phyloP scores from a whole-genome alignment of 2,113 vertebrate genomes.

The Alosa alosa region DNA sequence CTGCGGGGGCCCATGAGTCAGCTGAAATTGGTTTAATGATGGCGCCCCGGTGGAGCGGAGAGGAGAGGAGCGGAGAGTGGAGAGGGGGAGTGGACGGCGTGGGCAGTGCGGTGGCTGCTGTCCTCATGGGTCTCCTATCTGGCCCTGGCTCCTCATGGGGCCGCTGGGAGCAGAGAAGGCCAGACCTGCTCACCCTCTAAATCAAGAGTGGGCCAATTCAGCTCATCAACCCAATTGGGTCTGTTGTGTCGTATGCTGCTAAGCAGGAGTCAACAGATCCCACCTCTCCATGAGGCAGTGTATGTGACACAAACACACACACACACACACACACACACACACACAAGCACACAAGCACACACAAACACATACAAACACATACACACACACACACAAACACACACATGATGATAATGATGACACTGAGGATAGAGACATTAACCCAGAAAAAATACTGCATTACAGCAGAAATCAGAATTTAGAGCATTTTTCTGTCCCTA shows the following conservation, averaged over 20 bases:
- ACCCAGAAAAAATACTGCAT: neutral
- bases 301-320: neutral
- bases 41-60: neutral
- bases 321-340: too few species aligned
- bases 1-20: neutral
- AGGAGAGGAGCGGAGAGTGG: neutral
- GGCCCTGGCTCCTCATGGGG: neutral
- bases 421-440: neutral
- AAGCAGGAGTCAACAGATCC: neutral
- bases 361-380: neutral
- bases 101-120: neutral
- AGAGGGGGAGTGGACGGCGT: neutral
- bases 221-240: neutral
- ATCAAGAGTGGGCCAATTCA: neutral
- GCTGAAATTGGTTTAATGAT: constrained; percentile 14
- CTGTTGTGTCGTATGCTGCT: neutral
- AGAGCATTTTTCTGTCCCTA: too few species aligned
- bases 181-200: neutral
- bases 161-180: neutral
- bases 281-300: too few species aligned
- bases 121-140: neutral
- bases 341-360: neutral
- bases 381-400: neutral
- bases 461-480: neutral
- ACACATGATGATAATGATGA: neutral